Conservation (phyloP, 2,888 invertebrate genomes). For the Cotesia congregata region DNA sequence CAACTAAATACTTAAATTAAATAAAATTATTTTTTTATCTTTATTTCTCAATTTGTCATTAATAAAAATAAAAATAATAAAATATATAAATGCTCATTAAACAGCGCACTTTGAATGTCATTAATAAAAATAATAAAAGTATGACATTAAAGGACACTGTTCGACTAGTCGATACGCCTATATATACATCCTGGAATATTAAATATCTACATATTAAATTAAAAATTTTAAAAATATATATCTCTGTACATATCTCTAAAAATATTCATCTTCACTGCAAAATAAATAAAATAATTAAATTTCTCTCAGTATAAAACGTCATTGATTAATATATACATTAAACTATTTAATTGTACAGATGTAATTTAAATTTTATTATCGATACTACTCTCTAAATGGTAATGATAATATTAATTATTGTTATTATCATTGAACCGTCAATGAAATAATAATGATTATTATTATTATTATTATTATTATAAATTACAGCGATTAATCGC, state of each 20-base stretch:
- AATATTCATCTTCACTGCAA: neutral
- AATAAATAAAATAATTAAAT: neutral
- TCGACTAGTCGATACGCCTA: conserved; percentile 46
- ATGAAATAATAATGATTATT: neutral
- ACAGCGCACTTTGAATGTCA: conserved; percentile 19
- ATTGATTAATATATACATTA: neutral
- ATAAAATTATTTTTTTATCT: neutral
- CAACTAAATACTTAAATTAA: neutral
- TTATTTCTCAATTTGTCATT: neutral
- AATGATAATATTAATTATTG: neutral
- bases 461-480: neutral
- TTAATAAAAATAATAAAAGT: conserved; percentile 20
- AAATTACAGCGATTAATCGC: neutral
- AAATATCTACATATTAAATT: conserved; percentile 10
- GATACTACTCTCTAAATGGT: neutral
- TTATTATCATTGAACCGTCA: neutral
- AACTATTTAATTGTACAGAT: neutral
- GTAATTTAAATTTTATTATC: neutral
- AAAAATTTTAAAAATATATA: neutral
- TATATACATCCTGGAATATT: conserved; percentile 32
- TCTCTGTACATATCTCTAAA: neutral
- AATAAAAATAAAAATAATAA: neutral
- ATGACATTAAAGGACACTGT: conserved; percentile 47
- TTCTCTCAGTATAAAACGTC: neutral
- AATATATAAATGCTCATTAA: conserved; percentile 27